Conservation (phyloP, 2,113 vertebrate genomes). For the Rhegmatorhina hoffmannsi region DNA sequence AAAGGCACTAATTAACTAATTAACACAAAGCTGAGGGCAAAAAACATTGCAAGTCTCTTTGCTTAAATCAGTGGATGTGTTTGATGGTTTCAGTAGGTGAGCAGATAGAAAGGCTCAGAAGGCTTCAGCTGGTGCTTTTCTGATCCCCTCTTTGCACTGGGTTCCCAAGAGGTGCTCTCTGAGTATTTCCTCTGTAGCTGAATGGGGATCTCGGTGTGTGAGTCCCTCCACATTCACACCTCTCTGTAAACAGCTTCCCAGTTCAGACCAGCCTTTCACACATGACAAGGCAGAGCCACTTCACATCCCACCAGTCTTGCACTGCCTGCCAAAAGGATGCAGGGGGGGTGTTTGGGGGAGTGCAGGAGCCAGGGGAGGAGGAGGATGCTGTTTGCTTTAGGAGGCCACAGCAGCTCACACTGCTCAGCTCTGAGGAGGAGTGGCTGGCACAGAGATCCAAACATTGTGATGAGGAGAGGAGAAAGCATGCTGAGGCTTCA, state of each 20-base stretch:
- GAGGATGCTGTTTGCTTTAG: background rate
- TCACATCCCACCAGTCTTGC: background rate
- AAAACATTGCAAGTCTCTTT: background rate
- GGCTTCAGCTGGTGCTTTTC: background rate
- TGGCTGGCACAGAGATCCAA: background rate
- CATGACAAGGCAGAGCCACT: background rate
- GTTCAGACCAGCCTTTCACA: background rate
- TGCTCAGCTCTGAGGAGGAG: background rate
- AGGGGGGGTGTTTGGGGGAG: background rate
- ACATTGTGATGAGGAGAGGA: background rate
- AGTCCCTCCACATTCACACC: background rate
- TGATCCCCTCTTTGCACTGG: background rate
- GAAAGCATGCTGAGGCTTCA: background rate
- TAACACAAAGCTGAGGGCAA: background rate
- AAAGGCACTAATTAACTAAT: background rate
- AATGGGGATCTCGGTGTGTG: background rate
- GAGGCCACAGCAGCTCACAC: background rate
- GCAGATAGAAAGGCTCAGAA: background rate
- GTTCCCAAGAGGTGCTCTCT: background rate
- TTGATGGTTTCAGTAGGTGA: background rate
- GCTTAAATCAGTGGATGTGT: background rate
- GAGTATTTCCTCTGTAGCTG: background rate
- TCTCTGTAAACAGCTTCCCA: background rate
- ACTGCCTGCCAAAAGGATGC: background rate
- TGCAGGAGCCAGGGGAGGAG: background rate